Conservation (phyloP, 1,140 invertebrate species). For the Belonocnema kinseyi region DNA sequence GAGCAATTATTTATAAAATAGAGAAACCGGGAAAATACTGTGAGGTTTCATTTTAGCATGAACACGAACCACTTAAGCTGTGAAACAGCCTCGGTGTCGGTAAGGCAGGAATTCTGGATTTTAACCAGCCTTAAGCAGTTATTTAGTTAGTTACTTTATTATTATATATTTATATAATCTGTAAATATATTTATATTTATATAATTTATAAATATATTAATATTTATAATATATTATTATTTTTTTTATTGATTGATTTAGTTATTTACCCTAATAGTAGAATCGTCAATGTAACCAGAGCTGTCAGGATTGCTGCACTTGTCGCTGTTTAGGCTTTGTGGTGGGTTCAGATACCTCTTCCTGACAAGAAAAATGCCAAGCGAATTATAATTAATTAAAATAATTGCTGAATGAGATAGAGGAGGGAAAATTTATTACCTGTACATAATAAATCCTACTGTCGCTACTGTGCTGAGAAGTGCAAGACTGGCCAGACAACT, state of each 20-base stretch:
- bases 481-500: slow-evolving; percentile 83
- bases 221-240: too few relatives aligned
- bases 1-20: too few relatives aligned
- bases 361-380: slow-evolving; percentile 58
- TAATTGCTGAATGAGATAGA: slow-evolving; percentile 15
- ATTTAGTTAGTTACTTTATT: too few relatives aligned
- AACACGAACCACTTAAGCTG: too few relatives aligned
- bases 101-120: too few relatives aligned
- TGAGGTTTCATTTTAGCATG: too few relatives aligned
- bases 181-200: too few relatives aligned
- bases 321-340: slow-evolving; percentile 85
- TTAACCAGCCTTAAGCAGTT: slow-evolving; percentile 37
- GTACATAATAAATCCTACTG: slow-evolving; percentile 85
- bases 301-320: slow-evolving; percentile 91
- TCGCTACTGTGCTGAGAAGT: slow-evolving; percentile 80
- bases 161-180: too few relatives aligned
- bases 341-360: slow-evolving; percentile 85
- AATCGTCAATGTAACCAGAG: slow-evolving; percentile 92
- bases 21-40: too few relatives aligned
- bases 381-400: slow-evolving; percentile 12
- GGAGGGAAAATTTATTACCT: slow-evolving; percentile 60
- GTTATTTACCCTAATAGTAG: slow-evolving; percentile 85
- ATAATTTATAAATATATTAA: too few relatives aligned
- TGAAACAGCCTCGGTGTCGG: too few relatives aligned
- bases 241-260: too few relatives aligned